Percentiles rank a stretch among this genome's conserved stretches.
Conservation (phyloP, 1,140 invertebrate species). For the Mizuhopecten yessoensis region DNA sequence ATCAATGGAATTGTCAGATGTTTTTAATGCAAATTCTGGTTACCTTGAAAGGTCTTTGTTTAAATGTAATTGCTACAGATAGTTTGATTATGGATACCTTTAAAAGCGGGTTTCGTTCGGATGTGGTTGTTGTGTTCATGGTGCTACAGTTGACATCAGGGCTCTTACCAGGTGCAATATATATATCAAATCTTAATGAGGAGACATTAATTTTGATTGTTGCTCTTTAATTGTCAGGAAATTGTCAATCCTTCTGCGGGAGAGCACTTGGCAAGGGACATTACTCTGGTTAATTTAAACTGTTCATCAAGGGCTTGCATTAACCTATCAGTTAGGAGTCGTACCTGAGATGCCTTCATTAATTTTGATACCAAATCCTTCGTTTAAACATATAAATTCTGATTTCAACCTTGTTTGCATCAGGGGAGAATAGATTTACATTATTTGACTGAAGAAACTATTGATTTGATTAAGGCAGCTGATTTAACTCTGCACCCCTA, state of each 20-base stretch:
- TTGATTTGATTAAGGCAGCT: background rate
- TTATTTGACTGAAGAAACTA: background rate
- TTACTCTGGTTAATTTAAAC: background rate
- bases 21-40: background rate
- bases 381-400: constrained; percentile 36
- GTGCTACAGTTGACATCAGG: background rate
- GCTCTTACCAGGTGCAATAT: background rate
- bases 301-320: background rate
- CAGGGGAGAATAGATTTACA: constrained; percentile 30
- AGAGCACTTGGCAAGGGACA: constrained; percentile 21
- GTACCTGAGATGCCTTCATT: constrained; percentile 1
- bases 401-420: constrained; percentile 10
- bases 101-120: background rate
- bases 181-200: constrained; percentile 16
- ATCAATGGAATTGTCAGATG: background rate
- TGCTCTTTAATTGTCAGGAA: background rate
- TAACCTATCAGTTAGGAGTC: background rate
- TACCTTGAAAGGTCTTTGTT: constrained; percentile 15
- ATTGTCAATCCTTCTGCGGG: background rate
- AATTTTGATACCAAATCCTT: constrained; percentile 35
- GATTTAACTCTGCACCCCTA: background rate
- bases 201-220: constrained; percentile 15
- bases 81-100: background rate
- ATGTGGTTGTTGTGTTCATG: too few species aligned
- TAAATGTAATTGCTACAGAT: background rate